Base-by-base conservation (phyloP, 2,113 vertebrate species). In the Heterotis niloticus region DNA sequence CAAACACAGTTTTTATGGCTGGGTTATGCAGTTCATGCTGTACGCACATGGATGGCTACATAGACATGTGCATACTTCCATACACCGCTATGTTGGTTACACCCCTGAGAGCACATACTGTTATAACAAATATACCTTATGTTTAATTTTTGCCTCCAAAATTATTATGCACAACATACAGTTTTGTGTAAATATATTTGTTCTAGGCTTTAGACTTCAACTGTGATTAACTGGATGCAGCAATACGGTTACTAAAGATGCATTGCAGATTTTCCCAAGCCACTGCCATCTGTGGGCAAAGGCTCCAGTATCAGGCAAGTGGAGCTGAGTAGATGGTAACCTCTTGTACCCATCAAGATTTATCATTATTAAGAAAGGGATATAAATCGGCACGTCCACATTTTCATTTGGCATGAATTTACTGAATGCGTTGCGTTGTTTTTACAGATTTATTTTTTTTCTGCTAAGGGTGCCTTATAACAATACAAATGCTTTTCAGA, bases 331-430 rank as follows among this genome's bases (percentile, higher is more conserved):
- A 60, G 73, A 67, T 68, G 76, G 54, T 64, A 70, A 51, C 64
- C 79, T 80, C 54, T 79, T 65, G 60, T 75, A 71, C 79, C 64
- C 29, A 64, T 67, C 74, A 34, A 18, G 65, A 69, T 76, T 60
- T 14, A 69, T 44, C 68, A 59, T 79, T 16, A 44, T 79, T 79
- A 71, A 72, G 18, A 7, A 34, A 70, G 66, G 18, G 24, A 29
- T 59, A 26, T 52, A 20, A 67, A 51, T 57, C 23, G 72, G 14
- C 13, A 75, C 54, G 24, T 23, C 72, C 52, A 26, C 77, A 18
- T 62, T 78, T 78, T 23, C 10, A 34, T 29, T n/a, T 51, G 29
- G 54, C 29, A 56, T 72, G 59, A 10, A 56, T 26, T 51, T 44
- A 64, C 60, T 62, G 60, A n/a, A 57, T 34, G 56, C 28, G 62